phyloP scores from a whole-genome alignment of 2,113 vertebrate genomes.

The Corydoras sp. region DNA sequence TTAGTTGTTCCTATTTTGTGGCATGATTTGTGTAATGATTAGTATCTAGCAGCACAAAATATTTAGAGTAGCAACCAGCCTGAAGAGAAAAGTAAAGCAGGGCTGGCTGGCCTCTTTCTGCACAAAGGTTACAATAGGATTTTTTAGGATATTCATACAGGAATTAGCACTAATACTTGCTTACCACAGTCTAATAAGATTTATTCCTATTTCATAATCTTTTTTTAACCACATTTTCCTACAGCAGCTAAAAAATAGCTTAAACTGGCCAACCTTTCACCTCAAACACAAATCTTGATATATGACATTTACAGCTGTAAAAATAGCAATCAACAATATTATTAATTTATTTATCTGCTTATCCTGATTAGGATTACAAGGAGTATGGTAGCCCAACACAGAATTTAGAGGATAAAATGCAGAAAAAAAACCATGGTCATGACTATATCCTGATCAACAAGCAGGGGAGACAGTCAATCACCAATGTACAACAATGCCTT shows the following conservation, averaged over 20 bases:
- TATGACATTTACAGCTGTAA: not conserved
- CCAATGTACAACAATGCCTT: no score
- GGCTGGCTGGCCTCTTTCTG: slow-evolving; percentile 12
- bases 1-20: no score
- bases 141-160: slow-evolving; percentile 44
- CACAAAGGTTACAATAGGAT: slow-evolving; percentile 39
- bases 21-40: no score
- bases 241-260: slow-evolving; percentile 28
- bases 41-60: no score
- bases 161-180: slow-evolving; percentile 48
- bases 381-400: no score
- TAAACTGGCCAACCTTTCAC: slow-evolving; percentile 46
- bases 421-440: no score
- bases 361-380: no score
- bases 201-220: slow-evolving; percentile 50
- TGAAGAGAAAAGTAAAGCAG: slow-evolving; percentile 6
- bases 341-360: not conserved
- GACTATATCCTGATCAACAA: no score
- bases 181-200: slow-evolving; percentile 48
- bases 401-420: no score
- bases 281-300: slow-evolving; percentile 16
- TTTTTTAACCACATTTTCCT: slow-evolving; percentile 42
- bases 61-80: not conserved
- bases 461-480: no score
- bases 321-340: not conserved